A percentile compares a stretch with the other conserved stretches of the same genome.
Evolutionary conservation across 2,113 vertebrate genomes (phyloP).

Genomic region (Anseranas semipalmata): DNA sequence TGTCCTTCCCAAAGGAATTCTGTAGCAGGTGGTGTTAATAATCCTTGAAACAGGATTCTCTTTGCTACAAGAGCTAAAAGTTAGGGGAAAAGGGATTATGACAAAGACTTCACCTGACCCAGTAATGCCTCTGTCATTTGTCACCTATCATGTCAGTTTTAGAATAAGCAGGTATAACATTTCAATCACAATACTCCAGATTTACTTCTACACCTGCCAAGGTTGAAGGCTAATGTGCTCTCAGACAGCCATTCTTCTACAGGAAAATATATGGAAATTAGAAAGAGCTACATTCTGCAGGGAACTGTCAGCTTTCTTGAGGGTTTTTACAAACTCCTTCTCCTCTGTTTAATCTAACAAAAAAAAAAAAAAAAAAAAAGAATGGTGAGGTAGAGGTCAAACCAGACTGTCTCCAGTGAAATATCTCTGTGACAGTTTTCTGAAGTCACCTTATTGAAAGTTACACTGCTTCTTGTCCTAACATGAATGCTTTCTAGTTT

Average conservation of each 20-base stretch:
- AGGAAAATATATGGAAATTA: constrained; percentile 75
- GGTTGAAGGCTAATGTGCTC: constrained; percentile 68
- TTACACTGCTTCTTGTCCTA: constrained; percentile 61
- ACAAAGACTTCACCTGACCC: constrained; percentile 72
- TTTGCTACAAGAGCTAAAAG: constrained; percentile 63
- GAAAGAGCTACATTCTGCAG: constrained; percentile 54
- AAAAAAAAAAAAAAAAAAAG: not conserved
- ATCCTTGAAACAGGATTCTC: constrained; percentile 70
- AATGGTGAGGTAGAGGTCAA: constrained; percentile 71
- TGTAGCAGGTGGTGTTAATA: constrained; percentile 68
- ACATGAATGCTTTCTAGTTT: constrained; percentile 70
- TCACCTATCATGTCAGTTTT: constrained; percentile 69
- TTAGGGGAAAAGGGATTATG: constrained; percentile 68
- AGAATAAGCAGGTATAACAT: constrained; percentile 71
- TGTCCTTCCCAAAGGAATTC: constrained; percentile 30
- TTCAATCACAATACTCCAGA: constrained; percentile 71
- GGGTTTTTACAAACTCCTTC: constrained; percentile 42
- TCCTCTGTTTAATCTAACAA: constrained; percentile 38
- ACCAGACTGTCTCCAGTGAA: constrained; percentile 74
- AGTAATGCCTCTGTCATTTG: constrained; percentile 73
- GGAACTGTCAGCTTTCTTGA: constrained; percentile 76
- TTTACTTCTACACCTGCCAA: constrained; percentile 67
- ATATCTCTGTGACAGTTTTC: constrained; percentile 75
- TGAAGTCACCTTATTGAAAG: constrained; percentile 75
- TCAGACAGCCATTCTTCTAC: constrained; percentile 71